These are phyloP conservation scores for Icerya purchasi DNA, from an alignment of 2,888 invertebrate species.

Conservation along the genomic window DNA sequence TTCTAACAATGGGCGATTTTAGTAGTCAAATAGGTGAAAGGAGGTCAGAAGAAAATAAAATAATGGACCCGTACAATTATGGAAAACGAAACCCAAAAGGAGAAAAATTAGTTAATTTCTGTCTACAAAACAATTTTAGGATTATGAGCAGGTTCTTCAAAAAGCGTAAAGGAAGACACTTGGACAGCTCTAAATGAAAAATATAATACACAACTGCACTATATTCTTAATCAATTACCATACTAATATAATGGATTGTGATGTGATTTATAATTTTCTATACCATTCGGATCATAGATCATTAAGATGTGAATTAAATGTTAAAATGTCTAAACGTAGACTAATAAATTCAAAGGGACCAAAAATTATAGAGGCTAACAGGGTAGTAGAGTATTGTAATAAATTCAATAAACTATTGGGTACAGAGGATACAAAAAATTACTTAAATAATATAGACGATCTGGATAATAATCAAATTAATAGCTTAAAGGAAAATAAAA, in stretches of 20 bases:
- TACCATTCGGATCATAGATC: neutral
- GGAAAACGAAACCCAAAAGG: neutral
- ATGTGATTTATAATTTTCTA: neutral
- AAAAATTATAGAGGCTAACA: no score
- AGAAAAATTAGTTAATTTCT: neutral
- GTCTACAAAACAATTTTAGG: neutral
- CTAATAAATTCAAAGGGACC: no score
- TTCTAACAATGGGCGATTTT: neutral
- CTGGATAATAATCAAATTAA: no score
- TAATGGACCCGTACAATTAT: neutral
- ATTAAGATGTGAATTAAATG: neutral
- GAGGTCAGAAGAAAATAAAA: neutral
- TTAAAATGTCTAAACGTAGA: neutral
- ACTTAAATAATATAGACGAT: no score
- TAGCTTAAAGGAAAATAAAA: no score
- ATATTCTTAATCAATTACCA: neutral
- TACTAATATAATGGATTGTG: neutral
- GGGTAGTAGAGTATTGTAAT: no score
- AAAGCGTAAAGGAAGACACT: neutral
- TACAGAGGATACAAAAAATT: no score
- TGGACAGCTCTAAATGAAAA: neutral
- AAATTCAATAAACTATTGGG: neutral
- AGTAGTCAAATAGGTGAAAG: neutral
- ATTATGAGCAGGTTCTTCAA: neutral
- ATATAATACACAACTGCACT: neutral